Conservation (phyloP, 2,113 vertebrate species). For the Tiliqua scincoides region DNA sequence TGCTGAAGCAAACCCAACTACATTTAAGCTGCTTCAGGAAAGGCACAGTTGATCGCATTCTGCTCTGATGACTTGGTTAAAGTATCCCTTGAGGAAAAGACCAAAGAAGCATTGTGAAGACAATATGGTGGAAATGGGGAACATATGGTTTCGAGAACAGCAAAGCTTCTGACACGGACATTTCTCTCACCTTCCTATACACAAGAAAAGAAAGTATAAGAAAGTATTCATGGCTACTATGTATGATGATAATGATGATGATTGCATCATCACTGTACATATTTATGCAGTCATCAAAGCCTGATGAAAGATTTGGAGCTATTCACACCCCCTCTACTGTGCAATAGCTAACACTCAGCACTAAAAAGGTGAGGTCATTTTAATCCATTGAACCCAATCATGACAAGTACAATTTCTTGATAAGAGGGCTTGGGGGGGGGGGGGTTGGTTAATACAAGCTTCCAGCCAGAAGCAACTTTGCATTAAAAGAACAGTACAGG, state of each 20-base stretch:
- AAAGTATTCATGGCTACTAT: not conserved
- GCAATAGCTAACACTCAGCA: not conserved
- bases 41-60: not conserved
- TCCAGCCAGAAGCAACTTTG: slow-evolving; percentile 22
- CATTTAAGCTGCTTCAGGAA: not conserved
- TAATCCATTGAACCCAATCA: slow-evolving; percentile 7
- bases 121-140: not conserved
- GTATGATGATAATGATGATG: too few species aligned
- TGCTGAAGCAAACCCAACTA: slow-evolving; percentile 8
- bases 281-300: slow-evolving; percentile 3
- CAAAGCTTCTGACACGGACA: not conserved
- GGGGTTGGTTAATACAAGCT: not conserved
- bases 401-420: slow-evolving; percentile 17
- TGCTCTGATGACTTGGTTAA: not conserved
- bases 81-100: not conserved
- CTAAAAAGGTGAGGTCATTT: slow-evolving; percentile 9
- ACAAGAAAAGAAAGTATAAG: not conserved
- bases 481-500: slow-evolving; percentile 23
- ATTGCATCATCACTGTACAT: not conserved
- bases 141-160: too few species aligned
- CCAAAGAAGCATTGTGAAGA: fast-evolving
- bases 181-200: not conserved
- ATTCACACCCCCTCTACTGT: not conserved
- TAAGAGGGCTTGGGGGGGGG: not conserved
- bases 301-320: not conserved